Evolutionary conservation across 2,888 invertebrate genomes (phyloP).

Genomic region (Tetramorium bicarinatum): DNA sequence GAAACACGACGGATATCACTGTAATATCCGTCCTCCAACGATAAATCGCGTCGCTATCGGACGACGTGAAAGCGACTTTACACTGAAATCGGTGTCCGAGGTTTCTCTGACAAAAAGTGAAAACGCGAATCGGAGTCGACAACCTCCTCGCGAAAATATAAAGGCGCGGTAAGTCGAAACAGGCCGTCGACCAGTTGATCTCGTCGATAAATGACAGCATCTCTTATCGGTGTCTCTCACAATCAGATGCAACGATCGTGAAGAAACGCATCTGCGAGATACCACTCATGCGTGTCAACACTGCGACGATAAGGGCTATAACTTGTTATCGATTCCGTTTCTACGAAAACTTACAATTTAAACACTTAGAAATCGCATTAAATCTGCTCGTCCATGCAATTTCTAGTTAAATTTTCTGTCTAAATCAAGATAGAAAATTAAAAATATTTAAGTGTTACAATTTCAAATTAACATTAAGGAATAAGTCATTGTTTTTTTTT

Average conservation of each 20-base stretch:
- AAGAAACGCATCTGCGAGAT: constrained; percentile 45
- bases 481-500: background rate
- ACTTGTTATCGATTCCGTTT: constrained; percentile 13
- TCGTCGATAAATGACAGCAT: constrained; percentile 49
- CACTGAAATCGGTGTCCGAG: constrained; percentile 40
- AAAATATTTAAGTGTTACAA: background rate
- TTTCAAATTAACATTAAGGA: background rate
- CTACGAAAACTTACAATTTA: background rate
- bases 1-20: constrained; percentile 18
- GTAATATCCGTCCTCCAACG: background rate
- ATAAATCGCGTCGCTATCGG: constrained; percentile 35
- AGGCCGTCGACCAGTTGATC: constrained; percentile 44
- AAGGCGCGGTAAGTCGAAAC: constrained; percentile 42
- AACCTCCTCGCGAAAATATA: constrained; percentile 48
- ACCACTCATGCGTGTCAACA: constrained; percentile 27
- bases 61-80: constrained; percentile 48
- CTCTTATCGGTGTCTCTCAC: constrained; percentile 20
- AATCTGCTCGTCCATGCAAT: background rate
- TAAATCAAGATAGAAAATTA: background rate
- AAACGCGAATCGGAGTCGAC: constrained; percentile 45
- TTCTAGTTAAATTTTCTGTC: background rate
- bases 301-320: constrained; percentile 20
- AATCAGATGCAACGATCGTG: constrained; percentile 38
- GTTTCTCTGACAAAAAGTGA: constrained; percentile 60
- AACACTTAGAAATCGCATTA: background rate